Base-by-base conservation (phyloP, 2,888 invertebrate genomes). In the Oscheius sp. region DNA sequence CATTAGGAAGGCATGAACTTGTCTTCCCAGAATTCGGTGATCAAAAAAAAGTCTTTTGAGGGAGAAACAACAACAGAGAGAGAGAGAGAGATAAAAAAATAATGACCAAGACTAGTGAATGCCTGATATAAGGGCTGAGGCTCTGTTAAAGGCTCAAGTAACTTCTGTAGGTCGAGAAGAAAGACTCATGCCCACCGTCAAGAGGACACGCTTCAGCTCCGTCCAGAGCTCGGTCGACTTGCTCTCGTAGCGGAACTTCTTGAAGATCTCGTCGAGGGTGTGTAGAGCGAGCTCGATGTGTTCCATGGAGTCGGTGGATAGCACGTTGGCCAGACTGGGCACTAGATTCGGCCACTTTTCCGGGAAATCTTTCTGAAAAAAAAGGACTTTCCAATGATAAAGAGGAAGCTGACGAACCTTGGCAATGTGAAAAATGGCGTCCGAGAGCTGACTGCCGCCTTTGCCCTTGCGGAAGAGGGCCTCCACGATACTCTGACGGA, bases 191-290 rank as follows among this genome's bases (percentile, higher is more conserved):
- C 73, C 53, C 42, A 82, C 81, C 50, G 78, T 79, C 3, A 76
- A 42, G 42, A 84, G 73, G 57, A 82, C 81, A 60, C 85, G 75
- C 50, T 96, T 96, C 78, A 99, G 98, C 91, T 99, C 99, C 70
- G 93, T 93, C 97, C 98, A 99, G 2, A 99, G 92, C 76, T 93
- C 92, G 89, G 98, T 94, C 0, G 96, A 96, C 90, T 96, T 96
- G 90, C 96, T 96, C 90, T 98, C 97, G 88, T 93, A 95, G 66
- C 98, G 93, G 90, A 99, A 84, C 62, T 83, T 84, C 53, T 96
- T 96, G 91, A 99, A 98, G 1, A 99, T 91, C 0, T 98, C 97
- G 90, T 99, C 96, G 0, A 95, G 96, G 0, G 98, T 98, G 82
- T 94, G 93, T 10, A 99, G 91, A 0, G 97, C 93, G 0, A 97